phyloP scores from a whole-genome alignment of 2,797 vertebrate species.

The Discoglossus pictus region DNA sequence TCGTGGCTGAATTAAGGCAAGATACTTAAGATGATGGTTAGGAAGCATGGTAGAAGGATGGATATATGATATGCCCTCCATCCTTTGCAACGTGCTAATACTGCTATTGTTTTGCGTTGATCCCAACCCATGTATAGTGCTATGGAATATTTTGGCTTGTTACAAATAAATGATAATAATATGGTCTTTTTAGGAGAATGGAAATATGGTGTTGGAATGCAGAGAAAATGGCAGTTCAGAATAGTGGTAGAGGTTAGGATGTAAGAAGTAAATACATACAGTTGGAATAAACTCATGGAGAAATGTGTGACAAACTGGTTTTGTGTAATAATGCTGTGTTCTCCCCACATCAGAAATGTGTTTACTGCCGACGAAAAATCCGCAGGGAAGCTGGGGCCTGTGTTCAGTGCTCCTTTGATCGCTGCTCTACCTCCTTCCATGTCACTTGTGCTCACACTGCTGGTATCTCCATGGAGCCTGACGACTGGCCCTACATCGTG shows the following conservation, averaged over 20 bases:
- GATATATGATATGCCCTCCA: too few species aligned
- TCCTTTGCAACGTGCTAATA: too few species aligned
- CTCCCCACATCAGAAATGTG: slow-evolving; percentile 78
- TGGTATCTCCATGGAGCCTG: slow-evolving; percentile 87
- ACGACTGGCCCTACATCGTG: slow-evolving; percentile 94
- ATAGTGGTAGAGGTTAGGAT: background rate
- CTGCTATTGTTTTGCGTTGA: too few species aligned
- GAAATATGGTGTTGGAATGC: background rate
- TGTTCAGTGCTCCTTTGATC: slow-evolving; percentile 89
- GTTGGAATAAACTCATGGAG: background rate
- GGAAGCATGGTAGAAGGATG: too few species aligned
- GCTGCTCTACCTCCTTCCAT: slow-evolving; percentile 96
- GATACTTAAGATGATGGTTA: too few species aligned
- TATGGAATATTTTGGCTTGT: too few species aligned
- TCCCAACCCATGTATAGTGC: too few species aligned
- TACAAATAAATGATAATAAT: too few species aligned
- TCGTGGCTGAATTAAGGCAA: background rate
- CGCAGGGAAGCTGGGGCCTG: slow-evolving; percentile 83
- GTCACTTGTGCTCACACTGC: slow-evolving; percentile 93
- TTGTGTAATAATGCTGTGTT: too few species aligned
- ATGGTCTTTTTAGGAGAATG: too few species aligned
- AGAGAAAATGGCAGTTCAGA: background rate
- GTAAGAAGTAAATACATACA: background rate
- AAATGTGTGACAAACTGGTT: too few species aligned
- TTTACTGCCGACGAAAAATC: slow-evolving; percentile 84